Base-by-base conservation (phyloP, 1,140 invertebrate genomes). In the Lordiphosa clarofinis region DNA sequence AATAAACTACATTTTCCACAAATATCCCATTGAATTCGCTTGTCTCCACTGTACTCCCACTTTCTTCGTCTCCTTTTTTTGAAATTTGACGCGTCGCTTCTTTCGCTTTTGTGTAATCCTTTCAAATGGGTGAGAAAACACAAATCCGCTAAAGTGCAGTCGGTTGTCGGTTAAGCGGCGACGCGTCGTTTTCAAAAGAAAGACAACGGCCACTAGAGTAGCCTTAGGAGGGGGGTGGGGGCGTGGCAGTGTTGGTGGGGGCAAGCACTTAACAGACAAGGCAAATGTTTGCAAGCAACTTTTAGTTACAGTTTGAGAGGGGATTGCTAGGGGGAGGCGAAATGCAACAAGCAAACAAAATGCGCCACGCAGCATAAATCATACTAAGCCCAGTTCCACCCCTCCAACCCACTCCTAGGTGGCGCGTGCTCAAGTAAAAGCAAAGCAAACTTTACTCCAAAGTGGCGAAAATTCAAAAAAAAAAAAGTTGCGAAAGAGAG, bases 101-200 rank as follows among this genome's bases (percentile, higher is more conserved):
- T 38, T 48, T 53, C 65, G 75, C 65, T 57, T 59, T 73, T 79
- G 70, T 81, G 48, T 52, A 81, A 81, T 81, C 75, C 75, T 64
- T 75, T 71, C 76, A 81, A 81, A 81, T 81, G 75, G 75, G 75
- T 73, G 76, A 81, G 76, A 81, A 81, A 81, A 81, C 75, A 81
- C 75, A 81, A 81, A 81, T 81, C 75, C 75, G 75, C 71, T 74
- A 81, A 81, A 81, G 76, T 81, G 75, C 75, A 81, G 74, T 64
- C 74, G 74, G 64, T 65, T 78, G 64, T 69, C 56, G 64, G 65
- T 74, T 72, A 78, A 59, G 74, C 63, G 56, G 46, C 52, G 46
- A n/a, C 44, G 31, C 24, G 24, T 7, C n/a, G 60, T 24, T 24
- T 52, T 31, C n/a, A 44, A 55, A 39, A 39, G 44, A 56, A 47